Conservation (phyloP, 2,797 vertebrate species). For the Poecilia wingei region DNA sequence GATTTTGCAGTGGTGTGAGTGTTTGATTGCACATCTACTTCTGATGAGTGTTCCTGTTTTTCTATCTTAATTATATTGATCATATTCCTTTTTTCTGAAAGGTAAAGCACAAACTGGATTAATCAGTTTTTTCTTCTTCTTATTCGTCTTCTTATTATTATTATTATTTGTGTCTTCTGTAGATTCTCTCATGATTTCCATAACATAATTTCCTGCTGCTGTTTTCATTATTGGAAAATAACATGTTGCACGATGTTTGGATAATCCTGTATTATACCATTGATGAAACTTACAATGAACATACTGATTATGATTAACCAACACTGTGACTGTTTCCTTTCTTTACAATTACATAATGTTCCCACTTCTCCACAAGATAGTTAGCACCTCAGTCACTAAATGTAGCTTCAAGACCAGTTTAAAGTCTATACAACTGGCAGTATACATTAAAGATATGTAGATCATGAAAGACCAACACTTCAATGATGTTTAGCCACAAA, state of each 20-base stretch:
- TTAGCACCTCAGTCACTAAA: not conserved
- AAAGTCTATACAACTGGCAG: not conserved
- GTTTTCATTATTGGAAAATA: not conserved
- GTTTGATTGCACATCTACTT: not conserved
- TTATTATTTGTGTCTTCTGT: not conserved
- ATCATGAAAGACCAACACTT: not conserved
- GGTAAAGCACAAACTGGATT: not conserved
- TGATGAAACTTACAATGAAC: not conserved
- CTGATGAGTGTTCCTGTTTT: not conserved
- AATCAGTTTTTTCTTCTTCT: not conserved
- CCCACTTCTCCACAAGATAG: not conserved
- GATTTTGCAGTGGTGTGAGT: slow-evolving; percentile 39
- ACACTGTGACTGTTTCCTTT: not conserved
- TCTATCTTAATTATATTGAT: not conserved
- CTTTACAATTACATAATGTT: not conserved
- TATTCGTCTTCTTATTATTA: not conserved
- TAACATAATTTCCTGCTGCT: not conserved
- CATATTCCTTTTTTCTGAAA: not conserved
- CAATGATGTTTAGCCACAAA: not conserved
- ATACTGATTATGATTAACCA: not conserved
- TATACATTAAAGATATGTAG: not conserved
- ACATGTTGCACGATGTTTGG: not conserved
- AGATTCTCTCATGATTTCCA: not conserved
- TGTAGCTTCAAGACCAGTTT: not conserved
- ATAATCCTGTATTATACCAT: not conserved